Evolutionary conservation across 2,888 invertebrate species (phyloP).

Genomic region (Romanomermis culicivorax): DNA sequence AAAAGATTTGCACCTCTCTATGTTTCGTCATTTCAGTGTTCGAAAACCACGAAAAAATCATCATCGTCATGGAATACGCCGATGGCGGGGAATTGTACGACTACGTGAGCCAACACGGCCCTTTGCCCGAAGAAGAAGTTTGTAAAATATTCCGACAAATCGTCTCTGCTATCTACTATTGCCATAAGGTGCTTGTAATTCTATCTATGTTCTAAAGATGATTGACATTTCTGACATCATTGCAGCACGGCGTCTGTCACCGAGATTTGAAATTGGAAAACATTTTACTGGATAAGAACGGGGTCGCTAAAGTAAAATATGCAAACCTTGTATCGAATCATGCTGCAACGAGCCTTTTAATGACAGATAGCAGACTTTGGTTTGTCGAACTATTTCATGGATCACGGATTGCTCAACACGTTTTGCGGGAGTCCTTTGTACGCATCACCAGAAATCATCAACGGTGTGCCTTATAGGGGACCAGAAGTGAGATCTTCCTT

Average conservation of each 20-base stretch:
- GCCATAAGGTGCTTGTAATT: conserved; percentile 48
- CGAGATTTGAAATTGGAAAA: conserved; percentile 36
- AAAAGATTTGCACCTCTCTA: no score
- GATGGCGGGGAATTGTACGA: conserved; percentile 94
- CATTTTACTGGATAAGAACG: conserved; percentile 31
- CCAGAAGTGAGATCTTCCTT: conserved; percentile 50
- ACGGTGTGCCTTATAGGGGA: conserved; percentile 46
- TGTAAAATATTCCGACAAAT: conserved; percentile 85
- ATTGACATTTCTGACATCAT: no score
- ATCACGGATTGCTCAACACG: conserved; percentile 30
- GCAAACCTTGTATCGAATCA: no score
- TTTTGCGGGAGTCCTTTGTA: conserved; percentile 37
- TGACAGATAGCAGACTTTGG: conserved; percentile 93
- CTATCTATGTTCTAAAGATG: neutral
- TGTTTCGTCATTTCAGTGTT: conserved; percentile 66
- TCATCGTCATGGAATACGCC: conserved; percentile 96
- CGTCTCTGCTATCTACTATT: conserved; percentile 84
- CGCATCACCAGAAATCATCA: conserved; percentile 32
- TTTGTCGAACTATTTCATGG: conserved; percentile 62
- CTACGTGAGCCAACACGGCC: conserved; percentile 63
- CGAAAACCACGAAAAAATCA: conserved; percentile 97
- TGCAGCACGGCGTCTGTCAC: conserved; percentile 32
- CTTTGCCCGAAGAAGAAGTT: conserved; percentile 72
- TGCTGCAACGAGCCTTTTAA: neutral
- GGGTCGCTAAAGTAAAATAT: conserved; percentile 32